Conservation (phyloP, 92 coral and sea anemone species). For the Desmophyllum pertusum region DNA sequence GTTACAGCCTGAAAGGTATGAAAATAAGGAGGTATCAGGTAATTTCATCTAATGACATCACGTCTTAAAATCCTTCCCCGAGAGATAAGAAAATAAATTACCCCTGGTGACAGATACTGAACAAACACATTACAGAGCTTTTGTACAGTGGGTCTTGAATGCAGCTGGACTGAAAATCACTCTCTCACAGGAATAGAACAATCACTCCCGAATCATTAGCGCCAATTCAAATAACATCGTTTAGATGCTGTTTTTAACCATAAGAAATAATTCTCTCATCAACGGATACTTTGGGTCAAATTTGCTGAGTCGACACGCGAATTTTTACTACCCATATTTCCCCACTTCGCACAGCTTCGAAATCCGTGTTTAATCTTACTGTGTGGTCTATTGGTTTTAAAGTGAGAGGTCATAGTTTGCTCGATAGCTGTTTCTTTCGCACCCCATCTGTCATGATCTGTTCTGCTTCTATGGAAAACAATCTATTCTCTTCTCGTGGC, state of each 20-base stretch:
- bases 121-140: slow-evolving; percentile 89
- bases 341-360: neutral
- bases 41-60: slow-evolving; percentile 83
- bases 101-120: slow-evolving; percentile 90
- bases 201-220: slow-evolving; percentile 39
- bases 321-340: neutral
- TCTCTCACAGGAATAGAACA: slow-evolving; percentile 82
- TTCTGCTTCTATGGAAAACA: neutral
- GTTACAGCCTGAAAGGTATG: slow-evolving; percentile 67
- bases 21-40: slow-evolving; percentile 74
- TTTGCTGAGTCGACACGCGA: slow-evolving; percentile 12
- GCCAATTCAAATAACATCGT: slow-evolving; percentile 37
- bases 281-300: slow-evolving; percentile 15
- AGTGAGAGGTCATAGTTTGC: slow-evolving; percentile 27
- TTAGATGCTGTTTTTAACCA: slow-evolving; percentile 30
- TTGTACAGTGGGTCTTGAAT: slow-evolving; percentile 62
- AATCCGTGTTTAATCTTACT: slow-evolving; percentile 23
- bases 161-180: slow-evolving; percentile 79
- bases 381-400: slow-evolving; percentile 55
- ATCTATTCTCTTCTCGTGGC: slow-evolving; percentile 23
- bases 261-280: slow-evolving; percentile 33
- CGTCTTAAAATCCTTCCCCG: slow-evolving; percentile 64
- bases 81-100: slow-evolving; percentile 85
- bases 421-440: slow-evolving; percentile 37
- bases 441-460: slow-evolving; percentile 44